Base-by-base conservation (phyloP, 2,113 vertebrate species). In the Benitochromis conjunctus region DNA sequence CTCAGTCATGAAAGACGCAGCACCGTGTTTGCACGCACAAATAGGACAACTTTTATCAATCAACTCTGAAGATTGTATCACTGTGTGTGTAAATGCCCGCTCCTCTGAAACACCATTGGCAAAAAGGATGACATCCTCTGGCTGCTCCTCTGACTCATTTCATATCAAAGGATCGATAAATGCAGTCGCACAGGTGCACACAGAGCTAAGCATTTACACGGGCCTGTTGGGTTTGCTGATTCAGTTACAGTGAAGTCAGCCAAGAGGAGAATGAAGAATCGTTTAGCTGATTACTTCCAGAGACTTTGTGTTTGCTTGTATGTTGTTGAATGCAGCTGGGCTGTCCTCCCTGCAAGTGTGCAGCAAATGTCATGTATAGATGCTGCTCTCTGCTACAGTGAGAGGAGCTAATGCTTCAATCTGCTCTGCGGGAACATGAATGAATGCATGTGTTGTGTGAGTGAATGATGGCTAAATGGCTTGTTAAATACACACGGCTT, bases 401-500 rank as follows among this genome's bases (percentile, higher is more conserved):
- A 71, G 82, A 55, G 48, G 19, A 89, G 82, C 55, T 81, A 64
- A 87, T 76, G 16, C 24, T 79, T 29, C 26, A 2, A 18, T 89
- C 81, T 85, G 48, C 76, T 88, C 34, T 14, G 6, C 53, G 38
- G 55, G 74, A 21, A 5, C 62, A 16, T 51, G 6, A 62, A 79
- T n/a, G 26, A 80, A 60, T 41, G 60, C 38, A 31, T 9, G 80
- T 85, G 82, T 81, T 46, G 24, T 31, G 43, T 81, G 9, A 64
- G 19, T 38, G 36, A 79, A 7, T 34, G 14, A 43, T 79, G 46
- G 77, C 41, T 76, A 57, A 85, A 66, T 18, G 26, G 38, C 36
- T 62, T 60, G 12, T 55, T 76, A 41, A 43, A 85, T 48, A 12
- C 34, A 31, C 8, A 13, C 2, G 0, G 19, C 46, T 51, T 81